Conservation (phyloP, 2,113 vertebrate genomes). For the Cinclus mexicanus region DNA sequence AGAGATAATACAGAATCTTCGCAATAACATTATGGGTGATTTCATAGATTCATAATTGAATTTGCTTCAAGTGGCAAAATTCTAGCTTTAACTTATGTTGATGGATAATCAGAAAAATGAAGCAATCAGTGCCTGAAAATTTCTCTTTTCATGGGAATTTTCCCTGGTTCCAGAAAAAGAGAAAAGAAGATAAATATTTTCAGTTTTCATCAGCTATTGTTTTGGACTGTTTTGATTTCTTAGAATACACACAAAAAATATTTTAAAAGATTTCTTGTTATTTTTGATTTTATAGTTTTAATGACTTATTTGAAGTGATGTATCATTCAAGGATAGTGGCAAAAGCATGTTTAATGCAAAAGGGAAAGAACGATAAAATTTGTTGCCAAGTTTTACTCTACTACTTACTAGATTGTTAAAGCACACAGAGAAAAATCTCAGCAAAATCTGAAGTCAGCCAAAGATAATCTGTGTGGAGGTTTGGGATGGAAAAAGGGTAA, state of each 20-base stretch:
- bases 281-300: background rate
- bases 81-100: background rate
- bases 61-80: background rate
- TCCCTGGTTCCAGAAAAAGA: background rate
- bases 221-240: background rate
- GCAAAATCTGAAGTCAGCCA: background rate
- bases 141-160: background rate
- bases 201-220: background rate
- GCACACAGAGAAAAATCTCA: background rate
- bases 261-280: rapidly evolving
- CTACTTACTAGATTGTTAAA: background rate
- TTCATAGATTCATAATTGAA: background rate
- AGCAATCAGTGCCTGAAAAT: background rate
- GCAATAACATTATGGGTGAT: background rate
- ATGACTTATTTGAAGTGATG: background rate
- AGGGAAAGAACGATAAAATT: rapidly evolving
- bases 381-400: background rate
- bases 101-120: background rate
- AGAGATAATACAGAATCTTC: background rate
- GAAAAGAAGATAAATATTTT: background rate
- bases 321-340: background rate
- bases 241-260: background rate
- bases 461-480: background rate
- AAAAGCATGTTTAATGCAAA: background rate
- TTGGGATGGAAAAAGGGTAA: background rate